A percentile compares a stretch with the other conserved stretches of the same genome.
Evolutionary conservation across 2,888 invertebrate genomes (phyloP).

Genomic region (Drosophila phalerata): DNA sequence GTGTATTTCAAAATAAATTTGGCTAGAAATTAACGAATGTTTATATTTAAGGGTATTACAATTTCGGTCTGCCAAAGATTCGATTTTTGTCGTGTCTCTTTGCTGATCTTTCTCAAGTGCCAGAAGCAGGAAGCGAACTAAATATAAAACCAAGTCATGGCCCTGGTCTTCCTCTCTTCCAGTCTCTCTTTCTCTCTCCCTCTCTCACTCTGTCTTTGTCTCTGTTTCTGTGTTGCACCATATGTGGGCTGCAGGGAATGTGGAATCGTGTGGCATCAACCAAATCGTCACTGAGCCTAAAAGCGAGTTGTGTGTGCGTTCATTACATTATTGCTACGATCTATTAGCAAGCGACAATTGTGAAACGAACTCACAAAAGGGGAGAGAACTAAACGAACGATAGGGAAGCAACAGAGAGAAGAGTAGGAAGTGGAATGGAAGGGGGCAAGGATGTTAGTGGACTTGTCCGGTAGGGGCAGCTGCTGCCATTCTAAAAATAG

Average conservation of each 20-base stretch:
- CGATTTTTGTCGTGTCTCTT: neutral
- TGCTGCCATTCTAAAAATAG: constrained; percentile 44
- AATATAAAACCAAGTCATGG: constrained; percentile 74
- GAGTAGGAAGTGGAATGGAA: neutral
- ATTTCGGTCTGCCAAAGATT: neutral
- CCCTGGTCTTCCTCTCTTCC: constrained; percentile 36
- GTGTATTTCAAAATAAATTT: too few species aligned
- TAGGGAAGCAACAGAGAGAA: neutral
- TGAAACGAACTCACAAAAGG: constrained; percentile 3
- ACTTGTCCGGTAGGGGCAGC: constrained; percentile 42
- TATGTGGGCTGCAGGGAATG: constrained; percentile 59
- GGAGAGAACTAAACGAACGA: neutral
- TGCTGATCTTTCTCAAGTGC: constrained; percentile 51
- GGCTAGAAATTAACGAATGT: too few species aligned
- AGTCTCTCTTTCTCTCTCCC: neutral
- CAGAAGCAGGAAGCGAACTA: constrained; percentile 79
- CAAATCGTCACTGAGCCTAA: constrained; percentile 17
- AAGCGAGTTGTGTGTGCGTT: constrained; percentile 40
- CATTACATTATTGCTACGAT: constrained; percentile 79
- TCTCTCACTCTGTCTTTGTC: neutral
- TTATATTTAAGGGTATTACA: neutral
- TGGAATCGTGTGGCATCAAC: constrained; percentile 27
- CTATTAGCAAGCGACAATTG: constrained; percentile 73
- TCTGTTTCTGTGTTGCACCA: constrained; percentile 45
- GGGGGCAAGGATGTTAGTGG: constrained; percentile 12